Evolutionary conservation across 2,797 vertebrate species (phyloP).

Genomic region (Oryzias dopingdopingensis): DNA sequence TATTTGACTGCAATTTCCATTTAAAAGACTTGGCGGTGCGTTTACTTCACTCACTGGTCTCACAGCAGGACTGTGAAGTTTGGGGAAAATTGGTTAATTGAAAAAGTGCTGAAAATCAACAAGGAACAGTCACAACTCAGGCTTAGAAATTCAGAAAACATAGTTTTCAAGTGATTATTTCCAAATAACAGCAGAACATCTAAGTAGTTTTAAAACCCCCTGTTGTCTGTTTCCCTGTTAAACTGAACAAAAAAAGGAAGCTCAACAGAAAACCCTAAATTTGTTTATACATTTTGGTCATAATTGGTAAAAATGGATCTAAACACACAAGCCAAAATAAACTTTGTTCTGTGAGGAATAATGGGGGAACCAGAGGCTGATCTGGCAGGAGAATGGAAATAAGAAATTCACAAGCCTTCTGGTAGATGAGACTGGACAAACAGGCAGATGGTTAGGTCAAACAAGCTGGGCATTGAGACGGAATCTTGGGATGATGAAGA

Average conservation of each 20-base stretch:
- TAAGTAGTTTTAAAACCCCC: too few species aligned
- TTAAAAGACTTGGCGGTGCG: too few species aligned
- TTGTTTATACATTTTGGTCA: too few species aligned
- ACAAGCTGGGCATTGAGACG: background rate
- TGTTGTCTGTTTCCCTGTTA: too few species aligned
- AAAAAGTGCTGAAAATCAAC: background rate
- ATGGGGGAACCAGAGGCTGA: background rate
- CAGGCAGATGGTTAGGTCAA: conserved; percentile 5
- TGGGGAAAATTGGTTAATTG: background rate
- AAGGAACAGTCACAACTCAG: background rate
- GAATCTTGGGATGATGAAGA: background rate
- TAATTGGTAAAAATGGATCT: too few species aligned
- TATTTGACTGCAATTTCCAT: conserved; percentile 30
- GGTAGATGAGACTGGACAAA: background rate
- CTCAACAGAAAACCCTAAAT: too few species aligned
- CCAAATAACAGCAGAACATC: too few species aligned
- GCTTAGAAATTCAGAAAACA: background rate
- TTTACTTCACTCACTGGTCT: background rate
- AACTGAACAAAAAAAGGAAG: too few species aligned
- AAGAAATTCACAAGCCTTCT: too few species aligned
- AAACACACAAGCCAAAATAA: conserved; percentile 2
- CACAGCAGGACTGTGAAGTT: background rate
- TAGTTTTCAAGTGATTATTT: background rate
- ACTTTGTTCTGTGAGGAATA: background rate
- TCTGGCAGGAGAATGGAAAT: conserved; percentile 5